Conservation (phyloP, 2,797 vertebrate genomes). For the Vipera latastei region DNA sequence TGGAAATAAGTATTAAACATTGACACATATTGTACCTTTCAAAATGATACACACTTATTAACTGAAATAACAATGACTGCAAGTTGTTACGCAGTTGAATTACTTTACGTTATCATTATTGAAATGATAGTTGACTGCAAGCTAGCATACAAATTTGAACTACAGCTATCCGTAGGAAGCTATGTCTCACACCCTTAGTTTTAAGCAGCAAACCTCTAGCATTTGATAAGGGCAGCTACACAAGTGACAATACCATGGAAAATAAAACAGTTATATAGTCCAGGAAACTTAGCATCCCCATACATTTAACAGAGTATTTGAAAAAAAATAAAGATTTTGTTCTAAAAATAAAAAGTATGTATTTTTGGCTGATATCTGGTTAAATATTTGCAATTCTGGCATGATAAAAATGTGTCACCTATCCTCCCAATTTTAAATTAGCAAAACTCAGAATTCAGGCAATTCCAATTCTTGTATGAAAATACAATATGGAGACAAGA, state of each 20-base stretch:
- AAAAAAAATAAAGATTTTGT: constrained; percentile 51
- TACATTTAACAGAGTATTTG: constrained; percentile 59
- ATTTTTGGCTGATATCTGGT: constrained; percentile 43
- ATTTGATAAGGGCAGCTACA: neutral
- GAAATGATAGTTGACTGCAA: neutral
- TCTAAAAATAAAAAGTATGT: constrained; percentile 71
- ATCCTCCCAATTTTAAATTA: neutral
- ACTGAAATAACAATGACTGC: neutral
- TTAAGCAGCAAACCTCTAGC: neutral
- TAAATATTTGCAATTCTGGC: neutral
- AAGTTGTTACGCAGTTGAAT: neutral
- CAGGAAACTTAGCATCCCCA: constrained; percentile 56
- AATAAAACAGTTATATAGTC: constrained; percentile 1
- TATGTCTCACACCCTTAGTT: neutral
- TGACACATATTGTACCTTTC: neutral
- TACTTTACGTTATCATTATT: neutral
- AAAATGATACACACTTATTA: neutral
- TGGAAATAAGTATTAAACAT: neutral
- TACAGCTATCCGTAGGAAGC: neutral
- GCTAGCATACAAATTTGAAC: neutral
- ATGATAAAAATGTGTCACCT: neutral
- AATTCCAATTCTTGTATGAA: neutral
- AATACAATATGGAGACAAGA: neutral
- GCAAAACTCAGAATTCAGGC: neutral
- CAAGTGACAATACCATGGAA: constrained; percentile 17